Percentiles rank a stretch among this genome's conserved stretches.
These are phyloP conservation scores for Trachelus stipa DNA, from an alignment of 2,888 invertebrate genomes.

Conservation along the genomic window DNA sequence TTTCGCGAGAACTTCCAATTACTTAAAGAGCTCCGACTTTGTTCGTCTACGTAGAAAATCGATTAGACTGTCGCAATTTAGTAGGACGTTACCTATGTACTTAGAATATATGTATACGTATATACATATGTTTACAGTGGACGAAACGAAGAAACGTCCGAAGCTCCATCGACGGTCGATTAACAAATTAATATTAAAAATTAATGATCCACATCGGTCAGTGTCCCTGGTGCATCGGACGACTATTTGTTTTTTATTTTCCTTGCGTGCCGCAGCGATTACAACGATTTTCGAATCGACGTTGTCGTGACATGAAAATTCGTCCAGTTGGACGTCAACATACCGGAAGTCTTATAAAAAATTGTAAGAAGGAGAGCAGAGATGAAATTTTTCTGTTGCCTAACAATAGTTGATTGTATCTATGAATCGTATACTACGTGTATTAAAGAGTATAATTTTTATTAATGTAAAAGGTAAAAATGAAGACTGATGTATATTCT, in stretches of 20 bases:
- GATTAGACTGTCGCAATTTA: not conserved
- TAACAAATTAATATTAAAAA: not conserved
- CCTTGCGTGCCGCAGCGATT: not conserved
- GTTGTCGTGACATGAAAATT: not conserved
- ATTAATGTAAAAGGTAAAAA: not conserved
- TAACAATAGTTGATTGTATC: not conserved
- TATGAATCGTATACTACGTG: not conserved
- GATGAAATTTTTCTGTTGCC: not conserved
- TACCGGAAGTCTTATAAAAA: not conserved
- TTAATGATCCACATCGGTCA: not conserved
- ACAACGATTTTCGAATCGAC: not conserved
- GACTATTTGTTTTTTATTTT: not conserved
- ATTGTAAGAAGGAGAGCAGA: not conserved
- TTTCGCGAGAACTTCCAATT: conserved; percentile 23
- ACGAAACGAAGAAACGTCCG: not conserved
- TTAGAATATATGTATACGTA: not conserved
- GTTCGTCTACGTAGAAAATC: not conserved
- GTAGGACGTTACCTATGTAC: not conserved
- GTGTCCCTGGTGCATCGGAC: not conserved
- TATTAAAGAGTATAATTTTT: not conserved
- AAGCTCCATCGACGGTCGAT: not conserved
- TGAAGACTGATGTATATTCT: not conserved
- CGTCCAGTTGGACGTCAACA: not conserved
- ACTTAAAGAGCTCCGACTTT: conserved; percentile 13
- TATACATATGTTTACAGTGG: not conserved